These are phyloP conservation scores for Ommatoiulus sabulosus DNA, from an alignment of 2,888 invertebrate species.

Conservation along the genomic window DNA sequence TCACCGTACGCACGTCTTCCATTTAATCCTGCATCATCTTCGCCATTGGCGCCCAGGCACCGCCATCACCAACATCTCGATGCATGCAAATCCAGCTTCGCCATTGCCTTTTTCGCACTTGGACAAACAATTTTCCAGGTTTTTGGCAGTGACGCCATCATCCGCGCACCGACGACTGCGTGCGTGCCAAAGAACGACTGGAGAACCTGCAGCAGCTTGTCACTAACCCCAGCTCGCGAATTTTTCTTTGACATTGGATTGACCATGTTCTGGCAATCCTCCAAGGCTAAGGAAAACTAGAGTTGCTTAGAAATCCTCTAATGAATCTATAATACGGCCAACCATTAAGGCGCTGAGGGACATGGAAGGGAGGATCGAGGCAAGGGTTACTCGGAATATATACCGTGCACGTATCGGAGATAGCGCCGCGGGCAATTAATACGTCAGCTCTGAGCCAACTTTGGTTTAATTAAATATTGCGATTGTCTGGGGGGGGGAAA, in stretches of 20 bases:
- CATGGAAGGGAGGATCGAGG: neutral
- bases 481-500: neutral
- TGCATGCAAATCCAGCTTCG: neutral
- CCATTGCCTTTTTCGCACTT: neutral
- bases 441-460: no score
- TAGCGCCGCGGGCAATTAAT: no score
- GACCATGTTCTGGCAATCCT: neutral
- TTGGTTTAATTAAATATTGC: no score
- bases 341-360: neutral
- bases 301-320: neutral
- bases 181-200: neutral
- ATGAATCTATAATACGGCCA: neutral
- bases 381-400: no score
- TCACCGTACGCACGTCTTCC: neutral
- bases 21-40: neutral
- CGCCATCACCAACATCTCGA: no score
- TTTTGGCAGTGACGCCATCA: neutral
- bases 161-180: neutral
- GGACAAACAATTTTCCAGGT: neutral
- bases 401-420: no score
- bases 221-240: neutral
- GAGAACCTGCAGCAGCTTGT: neutral
- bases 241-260: constrained; percentile 24
- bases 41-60: neutral
- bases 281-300: constrained; percentile 25